These are phyloP conservation scores for Carassius auratus DNA, from an alignment of 2,113 vertebrate species.

Conservation along the genomic window DNA sequence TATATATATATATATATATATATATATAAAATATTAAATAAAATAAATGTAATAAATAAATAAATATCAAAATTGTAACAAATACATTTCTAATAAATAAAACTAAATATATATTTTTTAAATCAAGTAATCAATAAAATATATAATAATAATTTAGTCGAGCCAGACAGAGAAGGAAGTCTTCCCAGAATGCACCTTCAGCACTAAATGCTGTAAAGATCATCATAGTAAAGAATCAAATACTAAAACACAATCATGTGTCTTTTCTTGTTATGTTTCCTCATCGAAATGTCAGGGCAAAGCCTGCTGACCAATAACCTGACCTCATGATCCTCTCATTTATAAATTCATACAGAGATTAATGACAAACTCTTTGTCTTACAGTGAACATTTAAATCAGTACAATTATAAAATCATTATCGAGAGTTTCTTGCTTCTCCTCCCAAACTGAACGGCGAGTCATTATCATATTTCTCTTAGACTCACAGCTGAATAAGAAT, in stretches of 20 bases:
- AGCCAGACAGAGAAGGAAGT: not conserved
- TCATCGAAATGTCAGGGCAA: not conserved
- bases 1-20: too few species aligned
- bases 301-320: not conserved
- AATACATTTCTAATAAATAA: not conserved
- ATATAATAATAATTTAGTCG: too few species aligned
- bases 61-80: too few species aligned
- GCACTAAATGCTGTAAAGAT: not conserved
- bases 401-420: slow-evolving; percentile 1
- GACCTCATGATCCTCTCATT: not conserved
- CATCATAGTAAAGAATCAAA: not conserved
- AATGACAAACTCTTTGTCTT: not conserved
- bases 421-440: not conserved
- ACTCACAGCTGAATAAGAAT: not conserved
- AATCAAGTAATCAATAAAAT: too few species aligned
- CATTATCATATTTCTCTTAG: not conserved
- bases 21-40: too few species aligned
- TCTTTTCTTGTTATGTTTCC: not conserved
- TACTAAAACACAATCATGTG: not conserved
- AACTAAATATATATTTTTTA: not conserved
- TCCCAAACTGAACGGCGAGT: not conserved
- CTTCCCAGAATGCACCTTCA: not conserved
- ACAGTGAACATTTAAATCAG: not conserved
- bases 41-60: not conserved
- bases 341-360: not conserved